These are phyloP conservation scores for Epizoanthus ramosus DNA, from an alignment of 92 coral and sea anemone genomes.

Conservation along the genomic window DNA sequence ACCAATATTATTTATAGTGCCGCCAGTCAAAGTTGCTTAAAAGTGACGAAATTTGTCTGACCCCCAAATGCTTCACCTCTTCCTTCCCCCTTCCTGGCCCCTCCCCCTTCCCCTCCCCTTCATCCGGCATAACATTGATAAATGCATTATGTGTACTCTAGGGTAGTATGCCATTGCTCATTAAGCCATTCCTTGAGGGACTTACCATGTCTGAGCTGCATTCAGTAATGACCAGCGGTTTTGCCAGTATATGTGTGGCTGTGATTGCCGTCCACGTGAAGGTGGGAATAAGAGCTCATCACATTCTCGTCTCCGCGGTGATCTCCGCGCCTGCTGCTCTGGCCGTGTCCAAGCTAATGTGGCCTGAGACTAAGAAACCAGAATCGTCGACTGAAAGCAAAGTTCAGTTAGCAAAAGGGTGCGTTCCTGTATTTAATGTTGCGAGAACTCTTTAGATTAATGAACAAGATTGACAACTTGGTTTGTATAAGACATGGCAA, in stretches of 20 bases:
- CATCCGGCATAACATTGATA: no score
- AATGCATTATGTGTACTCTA: not conserved
- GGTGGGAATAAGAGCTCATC: constrained; percentile 75
- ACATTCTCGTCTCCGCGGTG: constrained; percentile 78
- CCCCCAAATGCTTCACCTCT: no score
- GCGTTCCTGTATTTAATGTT: no score
- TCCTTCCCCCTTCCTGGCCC: no score
- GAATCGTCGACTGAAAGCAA: constrained; percentile 42
- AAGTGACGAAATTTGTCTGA: no score
- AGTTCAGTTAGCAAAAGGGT: not conserved
- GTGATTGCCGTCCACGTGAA: constrained; percentile 76
- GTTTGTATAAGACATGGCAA: no score
- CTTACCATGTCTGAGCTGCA: constrained; percentile 87
- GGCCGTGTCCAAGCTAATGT: constrained; percentile 84
- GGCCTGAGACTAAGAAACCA: constrained; percentile 81
- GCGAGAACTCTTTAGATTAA: no score
- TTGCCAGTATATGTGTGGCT: constrained; percentile 85
- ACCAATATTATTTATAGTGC: no score
- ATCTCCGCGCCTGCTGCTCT: constrained; percentile 93
- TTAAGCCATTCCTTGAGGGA: constrained; percentile 74
- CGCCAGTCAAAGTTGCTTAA: no score
- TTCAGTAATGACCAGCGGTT: constrained; percentile 92
- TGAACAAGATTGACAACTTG: no score
- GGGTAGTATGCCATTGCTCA: constrained; percentile 80
- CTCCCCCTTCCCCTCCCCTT: no score